phyloP scores from a whole-genome alignment of 2,797 vertebrate species.

The Phrynocephalus guinanensis region DNA sequence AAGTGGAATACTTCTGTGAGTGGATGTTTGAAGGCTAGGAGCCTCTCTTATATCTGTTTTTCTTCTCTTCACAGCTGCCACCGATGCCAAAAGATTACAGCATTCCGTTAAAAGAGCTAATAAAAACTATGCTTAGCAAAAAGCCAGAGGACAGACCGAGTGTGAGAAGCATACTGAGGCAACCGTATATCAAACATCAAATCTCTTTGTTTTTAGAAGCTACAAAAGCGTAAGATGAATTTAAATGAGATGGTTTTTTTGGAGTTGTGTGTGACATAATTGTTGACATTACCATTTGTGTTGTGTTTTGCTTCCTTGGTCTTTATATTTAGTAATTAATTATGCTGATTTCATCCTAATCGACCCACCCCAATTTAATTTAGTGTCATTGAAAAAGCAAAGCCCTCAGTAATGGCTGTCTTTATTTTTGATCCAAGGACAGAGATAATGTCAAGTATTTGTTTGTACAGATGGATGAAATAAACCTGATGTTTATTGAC shows the following conservation, averaged over 20 bases:
- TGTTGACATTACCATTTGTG: not conserved
- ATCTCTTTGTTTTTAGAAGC: conserved; percentile 93
- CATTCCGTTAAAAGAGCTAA: conserved; percentile 88
- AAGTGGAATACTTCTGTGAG: not conserved
- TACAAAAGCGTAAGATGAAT: conserved; percentile 88
- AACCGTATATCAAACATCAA: conserved; percentile 92
- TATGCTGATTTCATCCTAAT: not conserved
- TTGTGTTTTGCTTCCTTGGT: not conserved
- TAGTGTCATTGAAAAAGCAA: not conserved
- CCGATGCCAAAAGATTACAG: conserved; percentile 95
- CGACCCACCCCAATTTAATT: not conserved
- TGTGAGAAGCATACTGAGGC: conserved; percentile 90
- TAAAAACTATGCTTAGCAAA: conserved; percentile 92
- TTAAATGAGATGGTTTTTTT: conserved; percentile 33
- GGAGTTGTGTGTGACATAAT: not conserved
- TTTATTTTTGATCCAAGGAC: too few relatives aligned
- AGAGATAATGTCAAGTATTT: too few relatives aligned
- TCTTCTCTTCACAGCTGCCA: conserved; percentile 84
- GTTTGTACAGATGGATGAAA: not conserved
- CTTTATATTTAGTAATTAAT: not conserved
- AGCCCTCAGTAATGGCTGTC: not conserved
- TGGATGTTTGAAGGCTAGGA: conserved; percentile 19
- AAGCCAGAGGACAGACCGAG: conserved; percentile 93
- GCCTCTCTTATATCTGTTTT: not conserved
- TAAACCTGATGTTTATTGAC: not conserved